Conservation (phyloP, 1,140 invertebrate species). For the Bombus superbus region DNA sequence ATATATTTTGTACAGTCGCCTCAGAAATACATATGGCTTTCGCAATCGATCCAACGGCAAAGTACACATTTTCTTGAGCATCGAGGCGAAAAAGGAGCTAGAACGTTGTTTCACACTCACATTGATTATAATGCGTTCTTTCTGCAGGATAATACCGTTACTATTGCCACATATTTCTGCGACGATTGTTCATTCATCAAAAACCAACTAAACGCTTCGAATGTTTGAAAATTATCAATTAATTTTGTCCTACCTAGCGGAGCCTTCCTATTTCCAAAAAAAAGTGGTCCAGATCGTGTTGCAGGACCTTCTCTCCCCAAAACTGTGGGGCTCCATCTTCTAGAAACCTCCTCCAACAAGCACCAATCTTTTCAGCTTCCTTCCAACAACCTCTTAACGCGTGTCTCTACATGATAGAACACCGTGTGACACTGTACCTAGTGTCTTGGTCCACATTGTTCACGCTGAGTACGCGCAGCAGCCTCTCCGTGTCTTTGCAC, state of each 20-base stretch:
- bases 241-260: background rate
- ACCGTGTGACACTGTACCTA: slow-evolving; percentile 80
- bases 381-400: background rate
- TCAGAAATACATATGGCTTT: too few species aligned
- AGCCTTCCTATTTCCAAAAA: too few species aligned
- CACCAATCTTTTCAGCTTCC: background rate
- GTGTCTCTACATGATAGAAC: slow-evolving; percentile 78
- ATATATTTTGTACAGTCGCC: background rate
- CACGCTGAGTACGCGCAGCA: slow-evolving; percentile 81
- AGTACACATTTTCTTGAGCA: too few species aligned
- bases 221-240: background rate
- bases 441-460: slow-evolving; percentile 82
- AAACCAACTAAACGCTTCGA: background rate
- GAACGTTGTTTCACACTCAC: too few species aligned
- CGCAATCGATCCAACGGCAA: too few species aligned
- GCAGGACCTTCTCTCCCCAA: background rate
- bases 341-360: background rate
- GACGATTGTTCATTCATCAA: background rate
- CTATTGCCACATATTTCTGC: too few species aligned
- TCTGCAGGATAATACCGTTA: too few species aligned
- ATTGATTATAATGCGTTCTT: too few species aligned
- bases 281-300: background rate
- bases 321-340: too few species aligned
- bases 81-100: too few species aligned
- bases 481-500: slow-evolving; percentile 80